Conservation (phyloP, 2,113 vertebrate genomes). For the Danio rerio region GRCz12tu NC_133195.1:49902001-49902500, state of each 20-base stretch:
- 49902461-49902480: background rate
- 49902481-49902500: background rate
- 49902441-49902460: constrained; percentile 6
- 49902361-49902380: constrained; percentile 70
- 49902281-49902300: constrained; percentile 90
- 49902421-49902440: constrained; percentile 55
- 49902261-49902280: constrained; percentile 84
- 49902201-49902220: constrained; percentile 36
- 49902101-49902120: background rate
- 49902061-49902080: background rate
- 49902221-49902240: constrained; percentile 58
- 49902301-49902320: constrained; percentile 95
- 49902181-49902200: constrained; percentile 59
- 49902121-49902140: constrained; percentile 30
- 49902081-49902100: background rate
- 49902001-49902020: background rate
- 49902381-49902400: constrained; percentile 74
- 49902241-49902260: constrained; percentile 89
- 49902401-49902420: constrained; percentile 67
- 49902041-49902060: background rate
- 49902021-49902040: background rate
- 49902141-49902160: constrained; percentile 52
- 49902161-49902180: constrained; percentile 61
- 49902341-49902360: constrained; percentile 88
- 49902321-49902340: constrained; percentile 91